These are phyloP conservation scores for Loxodonta africana DNA, from an alignment of 2,113 vertebrate species.

Conservation along the genomic window DNA sequence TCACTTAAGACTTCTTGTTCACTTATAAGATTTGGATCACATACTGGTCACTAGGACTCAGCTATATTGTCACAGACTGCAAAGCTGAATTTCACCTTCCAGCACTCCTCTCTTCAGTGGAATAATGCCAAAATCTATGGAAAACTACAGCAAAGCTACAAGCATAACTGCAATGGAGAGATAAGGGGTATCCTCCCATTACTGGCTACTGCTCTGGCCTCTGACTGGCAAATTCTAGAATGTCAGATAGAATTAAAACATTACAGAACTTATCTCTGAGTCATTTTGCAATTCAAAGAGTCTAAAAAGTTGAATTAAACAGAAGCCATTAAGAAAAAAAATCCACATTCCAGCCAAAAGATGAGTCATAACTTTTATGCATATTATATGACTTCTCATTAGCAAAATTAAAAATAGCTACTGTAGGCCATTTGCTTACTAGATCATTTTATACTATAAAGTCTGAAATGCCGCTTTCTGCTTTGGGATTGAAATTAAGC, in stretches of 20 bases:
- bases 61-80: not conserved
- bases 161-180: not conserved
- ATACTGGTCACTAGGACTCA: not conserved
- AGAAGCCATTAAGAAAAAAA: conserved; percentile 71
- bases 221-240: conserved; percentile 37
- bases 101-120: not conserved
- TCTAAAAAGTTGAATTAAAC: conserved; percentile 52
- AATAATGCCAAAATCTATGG: not conserved
- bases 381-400: conserved; percentile 74
- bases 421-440: conserved; percentile 64
- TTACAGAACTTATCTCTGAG: conserved; percentile 45
- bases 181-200: not conserved
- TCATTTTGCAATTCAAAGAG: conserved; percentile 46
- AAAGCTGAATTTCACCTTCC: conserved; percentile 10
- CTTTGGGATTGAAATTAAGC: conserved; percentile 56
- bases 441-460: conserved; percentile 57
- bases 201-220: not conserved
- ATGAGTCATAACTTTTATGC: conserved; percentile 68
- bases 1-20: not conserved
- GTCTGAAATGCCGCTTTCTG: not conserved
- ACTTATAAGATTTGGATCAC: not conserved
- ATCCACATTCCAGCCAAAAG: conserved; percentile 57
- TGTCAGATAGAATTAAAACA: conserved; percentile 28
- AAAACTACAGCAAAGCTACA: conserved; percentile 45
- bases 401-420: conserved; percentile 72